Base-by-base conservation (phyloP, 2,888 invertebrate species). In the Laothoe populi region DNA sequence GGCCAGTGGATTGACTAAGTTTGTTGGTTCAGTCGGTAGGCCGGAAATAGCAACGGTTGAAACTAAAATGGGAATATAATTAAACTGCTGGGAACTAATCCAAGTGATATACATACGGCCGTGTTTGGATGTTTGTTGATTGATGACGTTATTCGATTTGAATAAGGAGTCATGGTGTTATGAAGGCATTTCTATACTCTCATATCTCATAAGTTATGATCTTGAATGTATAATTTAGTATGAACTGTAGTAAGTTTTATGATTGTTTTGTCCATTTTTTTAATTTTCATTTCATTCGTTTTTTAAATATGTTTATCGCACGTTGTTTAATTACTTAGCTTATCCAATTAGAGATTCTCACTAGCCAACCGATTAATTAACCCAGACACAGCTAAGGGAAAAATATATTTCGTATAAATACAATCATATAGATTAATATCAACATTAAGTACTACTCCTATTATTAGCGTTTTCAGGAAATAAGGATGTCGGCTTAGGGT, bases 21-120 rank as follows among this genome's bases (percentile, higher is more conserved):
- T 31, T 35, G 31, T 35, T 11, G 5, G 13, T 16, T n/a, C 48
- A 48, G 48, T 48, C n/a, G 26, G 48, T 53, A 35, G 53, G 53
- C 53, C 19, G 31, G 53, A 11, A 53, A 35, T 35, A 53, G 31
- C 53, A 53, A 35, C 53, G 16, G 53, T 53, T 31, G 31, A 53
- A 53, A 53, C 53, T 53, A 19, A 53, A 53, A 53, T 53, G 53
- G 49, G 35, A 35, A 53, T 53, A 53, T 53, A 53, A 53, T 53
- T 53, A 53, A 53, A 53, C 19, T 53, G 35, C 19, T 35, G 11
- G 53, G 19, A 53, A 53, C 31, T 53, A 35, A 35, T 53, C 53
- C 53, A 31, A 35, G 24, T 53, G 16, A 53, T 53, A 35, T 53
- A 35, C 31, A 35, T 35, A 48, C 48, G 48, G n/a, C 26, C n/a